Evolutionary conservation across 2,113 vertebrate species (phyloP), one percentile per base, ranked within the genome.

Genomic region (Sylvietta virens): DNA sequence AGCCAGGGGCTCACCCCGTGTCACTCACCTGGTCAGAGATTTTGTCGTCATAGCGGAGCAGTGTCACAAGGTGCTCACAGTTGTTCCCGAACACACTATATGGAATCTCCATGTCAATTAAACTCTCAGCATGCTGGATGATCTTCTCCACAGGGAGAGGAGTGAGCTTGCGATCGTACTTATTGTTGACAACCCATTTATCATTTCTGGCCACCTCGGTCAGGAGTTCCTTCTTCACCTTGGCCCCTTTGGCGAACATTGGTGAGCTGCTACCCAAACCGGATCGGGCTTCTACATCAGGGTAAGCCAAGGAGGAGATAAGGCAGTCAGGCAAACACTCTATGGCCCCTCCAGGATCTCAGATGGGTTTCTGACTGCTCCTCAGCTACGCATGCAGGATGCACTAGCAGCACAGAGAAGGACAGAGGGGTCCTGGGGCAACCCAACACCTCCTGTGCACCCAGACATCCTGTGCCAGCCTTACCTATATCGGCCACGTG

Each of bases 51-150:
- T 99, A 99, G 86, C 99, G 99, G 69, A 99, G 98, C 82, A 98
- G 95, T 12, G 99, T 99, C 71, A 99, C 99, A 56, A 99, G 99
- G 97, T 99, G 99, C 88, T 99, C 99, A 40, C 99, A 99, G 98
- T 99, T 51, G 26, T 14, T 51, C 8, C 9, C 6, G 6, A 51
- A 5, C 15, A 28, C 15, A 51, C 99, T 92, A 28, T 99, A 99
- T 3, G 98, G 97, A 93, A 99, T 98, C 87, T 99, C 98, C 93
- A 97, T 98, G 54, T 96, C 98, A 56, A 99, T 98, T 66, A 98
- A 96, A 60, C 77, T 84, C 95, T 99, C 98, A 0, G 99, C 98
- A 4, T 94, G 96, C 40, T 96, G 94, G 67, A 99, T 98, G 97
- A 99, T 99, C 72, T 99, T 98, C 51, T 92, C 88, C 84, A 98